Conservation (phyloP, 2,113 vertebrate genomes). For the Pogona vitticeps region DNA sequence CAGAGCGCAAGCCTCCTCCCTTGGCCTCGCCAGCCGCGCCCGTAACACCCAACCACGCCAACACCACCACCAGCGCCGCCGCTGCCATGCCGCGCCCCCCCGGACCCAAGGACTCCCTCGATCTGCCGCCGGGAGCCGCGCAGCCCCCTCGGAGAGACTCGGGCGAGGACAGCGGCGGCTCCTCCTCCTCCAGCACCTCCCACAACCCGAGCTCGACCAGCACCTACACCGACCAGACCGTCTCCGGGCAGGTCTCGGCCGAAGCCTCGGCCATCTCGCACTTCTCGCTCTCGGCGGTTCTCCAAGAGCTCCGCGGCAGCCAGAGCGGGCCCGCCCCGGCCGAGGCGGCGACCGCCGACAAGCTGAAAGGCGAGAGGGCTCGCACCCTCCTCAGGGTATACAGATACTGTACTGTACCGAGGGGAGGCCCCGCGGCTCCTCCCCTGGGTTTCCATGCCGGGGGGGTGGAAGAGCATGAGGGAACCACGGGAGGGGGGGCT, state of each 20-base stretch:
- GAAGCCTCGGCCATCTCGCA: neutral
- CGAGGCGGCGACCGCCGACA: neutral
- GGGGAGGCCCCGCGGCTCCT: too few relatives aligned
- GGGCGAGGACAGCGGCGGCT: neutral
- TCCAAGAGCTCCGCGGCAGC: neutral
- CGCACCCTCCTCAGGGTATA: slow-evolving; percentile 19
- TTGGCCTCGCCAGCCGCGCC: neutral
- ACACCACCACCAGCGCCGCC: neutral
- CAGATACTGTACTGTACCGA: too few relatives aligned
- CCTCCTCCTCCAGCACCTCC: neutral
- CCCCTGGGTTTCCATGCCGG: too few relatives aligned
- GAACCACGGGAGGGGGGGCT: neutral
- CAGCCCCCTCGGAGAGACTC: neutral
- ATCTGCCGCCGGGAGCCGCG: neutral
- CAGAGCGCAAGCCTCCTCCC: too few relatives aligned
- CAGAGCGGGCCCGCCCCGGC: fast-evolving
- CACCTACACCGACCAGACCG: neutral
- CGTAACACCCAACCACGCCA: neutral
- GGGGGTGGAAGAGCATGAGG: neutral
- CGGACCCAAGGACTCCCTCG: neutral
- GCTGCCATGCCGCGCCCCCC: neutral
- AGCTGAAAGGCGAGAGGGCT: neutral
- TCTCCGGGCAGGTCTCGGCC: too few relatives aligned
- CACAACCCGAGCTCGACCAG: neutral
- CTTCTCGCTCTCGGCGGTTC: neutral